Evolutionary conservation across 1,140 invertebrate genomes (phyloP), one percentile per base, ranked within the genome.

Genomic region (Tribolium madens): DNA sequence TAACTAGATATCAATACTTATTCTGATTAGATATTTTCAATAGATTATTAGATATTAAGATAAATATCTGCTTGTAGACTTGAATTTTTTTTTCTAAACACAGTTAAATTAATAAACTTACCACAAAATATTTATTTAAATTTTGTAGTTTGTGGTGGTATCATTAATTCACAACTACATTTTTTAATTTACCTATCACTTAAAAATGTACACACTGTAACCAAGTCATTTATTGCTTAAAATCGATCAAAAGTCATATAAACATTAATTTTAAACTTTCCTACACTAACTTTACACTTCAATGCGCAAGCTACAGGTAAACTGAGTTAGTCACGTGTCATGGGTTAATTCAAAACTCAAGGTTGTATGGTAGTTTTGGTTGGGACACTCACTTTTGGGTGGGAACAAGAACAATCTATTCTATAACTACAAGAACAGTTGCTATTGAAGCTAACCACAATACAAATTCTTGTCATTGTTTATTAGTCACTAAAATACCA

Each of bases 231-330:
- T 10, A 42, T 42, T 26, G 6, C 21, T 26, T 14, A 53, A n/a
- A 57, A 57, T 21, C 18, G 52, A 57, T 18, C 4, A 18, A 57
- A 3, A 57, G 18, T 12, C 14, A 57, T 21, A 18, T 3, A 57
- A 17, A 57, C 4, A 57, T 18, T 26, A 57, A 57, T 57, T 57
- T 53, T 21, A 21, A 57, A 57, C 18, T 57, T 1, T 21, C 50
- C 52, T 21, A 57, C 52, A 21, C 52, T 6, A 26, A 10, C 15
- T 57, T 57, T 10, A 57, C 52, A 57, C 52, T 57, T 57, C 52
- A 26, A 14, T 57, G 52, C 52, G 52, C 52, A 57, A 57, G 52
- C 52, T 18, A 12, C 52, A 21, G 52, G 52, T 57, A 10, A 57
- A 57, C 18, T 57, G 10, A 18, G 18, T 26, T 42, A 21, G 52